phyloP scores from a whole-genome alignment of 2,797 vertebrate genomes.

The Micropoecilia bifurca region DNA sequence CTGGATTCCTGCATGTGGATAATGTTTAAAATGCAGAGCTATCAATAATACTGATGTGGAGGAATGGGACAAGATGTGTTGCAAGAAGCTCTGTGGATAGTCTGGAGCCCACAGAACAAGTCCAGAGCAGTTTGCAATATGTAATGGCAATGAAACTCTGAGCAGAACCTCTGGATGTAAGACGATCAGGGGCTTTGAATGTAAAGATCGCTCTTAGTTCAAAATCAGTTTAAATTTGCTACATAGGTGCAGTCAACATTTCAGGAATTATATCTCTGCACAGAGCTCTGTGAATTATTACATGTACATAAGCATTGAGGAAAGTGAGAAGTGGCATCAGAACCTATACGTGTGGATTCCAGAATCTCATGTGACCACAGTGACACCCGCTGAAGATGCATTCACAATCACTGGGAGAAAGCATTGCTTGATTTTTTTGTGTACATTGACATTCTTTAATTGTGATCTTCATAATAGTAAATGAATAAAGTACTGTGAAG shows the following conservation, averaged over 20 bases:
- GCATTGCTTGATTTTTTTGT: not conserved
- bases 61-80: not conserved
- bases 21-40: not conserved
- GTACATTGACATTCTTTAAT: not conserved
- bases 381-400: not conserved
- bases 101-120: not conserved
- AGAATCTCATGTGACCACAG: not conserved
- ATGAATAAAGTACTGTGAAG: not conserved
- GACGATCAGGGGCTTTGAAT: not conserved
- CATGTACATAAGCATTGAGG: not conserved
- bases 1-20: not conserved
- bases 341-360: not conserved
- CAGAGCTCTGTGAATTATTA: not conserved
- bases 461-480: not conserved
- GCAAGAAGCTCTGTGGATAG: not conserved
- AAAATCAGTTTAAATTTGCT: not conserved
- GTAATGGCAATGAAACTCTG: not conserved
- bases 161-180: not conserved
- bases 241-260: not conserved
- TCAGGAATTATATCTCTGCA: not conserved
- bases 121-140: not conserved
- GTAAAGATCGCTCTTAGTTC: not conserved
- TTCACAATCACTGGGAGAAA: conserved; percentile 1
- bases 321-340: conserved; percentile 1
- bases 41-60: not conserved